phyloP scores from a whole-genome alignment of 2,113 vertebrate genomes.

The Cyanocitta stelleri region DNA sequence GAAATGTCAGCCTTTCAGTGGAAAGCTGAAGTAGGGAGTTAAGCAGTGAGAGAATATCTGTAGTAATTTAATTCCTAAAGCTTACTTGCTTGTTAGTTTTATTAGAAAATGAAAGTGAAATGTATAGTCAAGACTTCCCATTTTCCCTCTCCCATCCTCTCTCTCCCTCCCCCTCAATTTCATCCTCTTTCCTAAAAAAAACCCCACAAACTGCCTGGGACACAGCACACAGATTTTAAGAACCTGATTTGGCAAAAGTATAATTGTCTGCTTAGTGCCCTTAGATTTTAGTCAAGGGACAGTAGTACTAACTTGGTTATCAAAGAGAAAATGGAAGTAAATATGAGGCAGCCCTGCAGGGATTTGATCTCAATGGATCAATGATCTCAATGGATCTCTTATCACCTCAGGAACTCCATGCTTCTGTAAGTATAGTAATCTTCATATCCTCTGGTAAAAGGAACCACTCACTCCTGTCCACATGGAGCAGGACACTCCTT shows the following conservation, averaged over 20 bases:
- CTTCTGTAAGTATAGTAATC: background rate
- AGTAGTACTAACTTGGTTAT: background rate
- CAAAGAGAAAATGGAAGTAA: background rate
- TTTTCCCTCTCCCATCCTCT: background rate
- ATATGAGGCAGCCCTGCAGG: background rate
- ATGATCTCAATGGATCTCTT: background rate
- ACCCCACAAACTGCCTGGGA: background rate
- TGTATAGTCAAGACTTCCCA: background rate
- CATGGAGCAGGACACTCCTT: no score
- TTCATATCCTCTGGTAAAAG: background rate
- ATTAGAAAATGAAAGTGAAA: background rate
- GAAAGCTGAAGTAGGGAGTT: background rate
- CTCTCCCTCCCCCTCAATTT: background rate
- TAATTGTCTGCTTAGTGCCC: background rate
- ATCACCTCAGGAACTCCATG: background rate
- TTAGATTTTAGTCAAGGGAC: background rate
- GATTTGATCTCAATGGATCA: background rate
- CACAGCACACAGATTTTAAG: background rate
- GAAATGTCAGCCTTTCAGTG: background rate
- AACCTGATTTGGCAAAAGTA: background rate
- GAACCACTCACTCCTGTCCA: rapidly evolving
- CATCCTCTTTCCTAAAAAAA: background rate
- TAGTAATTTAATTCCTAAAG: background rate
- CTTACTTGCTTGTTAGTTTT: background rate
- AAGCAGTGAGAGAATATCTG: background rate